phyloP scores from a whole-genome alignment of 2,888 invertebrate genomes.

The Noctuana brunneofusca region DNA sequence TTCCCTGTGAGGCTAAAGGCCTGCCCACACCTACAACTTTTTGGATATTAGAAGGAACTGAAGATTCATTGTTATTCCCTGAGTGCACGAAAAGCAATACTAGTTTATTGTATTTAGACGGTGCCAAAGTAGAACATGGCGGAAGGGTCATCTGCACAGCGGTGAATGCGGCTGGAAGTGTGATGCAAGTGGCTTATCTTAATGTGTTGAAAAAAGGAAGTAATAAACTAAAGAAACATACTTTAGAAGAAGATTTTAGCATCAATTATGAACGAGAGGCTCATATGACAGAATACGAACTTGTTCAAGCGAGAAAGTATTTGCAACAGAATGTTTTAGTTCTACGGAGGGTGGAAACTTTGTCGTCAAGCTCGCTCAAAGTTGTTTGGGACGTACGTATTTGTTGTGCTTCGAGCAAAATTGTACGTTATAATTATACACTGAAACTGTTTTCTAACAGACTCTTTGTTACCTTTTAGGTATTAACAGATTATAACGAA shows the following conservation, averaged over 20 bases:
- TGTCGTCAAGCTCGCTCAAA: constrained; percentile 90
- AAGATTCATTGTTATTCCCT: constrained; percentile 84
- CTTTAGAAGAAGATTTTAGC: constrained; percentile 58
- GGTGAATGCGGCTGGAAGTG: constrained; percentile 77
- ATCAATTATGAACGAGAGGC: constrained; percentile 65
- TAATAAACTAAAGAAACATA: constrained; percentile 65
- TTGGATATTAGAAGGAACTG: constrained; percentile 96
- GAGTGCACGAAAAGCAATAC: constrained; percentile 78
- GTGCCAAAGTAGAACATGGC: constrained; percentile 70
- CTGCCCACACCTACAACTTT: constrained; percentile 96
- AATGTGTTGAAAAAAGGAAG: constrained; percentile 73
- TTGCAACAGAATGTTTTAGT: constrained; percentile 92
- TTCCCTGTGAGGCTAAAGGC: constrained; percentile 95
- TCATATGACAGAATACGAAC: constrained; percentile 87
- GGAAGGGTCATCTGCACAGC: constrained; percentile 79
- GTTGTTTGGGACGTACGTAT: constrained; percentile 91
- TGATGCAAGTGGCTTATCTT: constrained; percentile 78
- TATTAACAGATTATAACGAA: constrained; percentile 79
- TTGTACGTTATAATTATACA: neutral
- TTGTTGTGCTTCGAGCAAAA: constrained; percentile 14
- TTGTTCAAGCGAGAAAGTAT: constrained; percentile 90
- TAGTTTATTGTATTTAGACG: constrained; percentile 75
- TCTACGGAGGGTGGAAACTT: constrained; percentile 84
- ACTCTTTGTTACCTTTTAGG: constrained; percentile 54
- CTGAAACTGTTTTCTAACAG: neutral